phyloP scores from a whole-genome alignment of 2,113 vertebrate genomes.

The Phalacrocorax pelagicus region DNA sequence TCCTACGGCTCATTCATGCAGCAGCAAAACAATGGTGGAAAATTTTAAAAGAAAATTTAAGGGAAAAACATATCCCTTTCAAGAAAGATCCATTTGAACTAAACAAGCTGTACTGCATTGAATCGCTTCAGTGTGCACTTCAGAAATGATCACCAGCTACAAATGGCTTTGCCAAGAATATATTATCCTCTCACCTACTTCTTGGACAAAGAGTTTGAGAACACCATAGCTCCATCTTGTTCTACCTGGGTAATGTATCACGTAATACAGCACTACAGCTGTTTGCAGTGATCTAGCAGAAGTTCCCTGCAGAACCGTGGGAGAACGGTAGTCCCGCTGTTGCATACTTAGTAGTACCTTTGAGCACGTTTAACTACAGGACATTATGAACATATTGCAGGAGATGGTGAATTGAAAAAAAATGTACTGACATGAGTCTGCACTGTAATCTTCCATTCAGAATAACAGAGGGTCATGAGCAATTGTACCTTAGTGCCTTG shows the following conservation, averaged over 20 bases:
- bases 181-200: background rate
- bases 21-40: background rate
- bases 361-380: background rate
- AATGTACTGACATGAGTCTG: background rate
- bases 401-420: background rate
- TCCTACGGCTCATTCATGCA: background rate
- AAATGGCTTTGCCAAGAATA: background rate
- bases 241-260: background rate
- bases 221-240: background rate
- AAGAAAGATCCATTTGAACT: background rate
- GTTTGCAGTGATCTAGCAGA: background rate
- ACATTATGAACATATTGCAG: background rate
- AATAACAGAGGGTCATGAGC: background rate
- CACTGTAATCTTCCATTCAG: background rate
- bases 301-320: background rate
- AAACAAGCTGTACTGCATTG: background rate
- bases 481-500: background rate
- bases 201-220: background rate
- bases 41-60: background rate
- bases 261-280: background rate
- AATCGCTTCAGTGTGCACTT: background rate
- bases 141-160: background rate
- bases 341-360: background rate
- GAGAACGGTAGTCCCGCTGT: fast-evolving
- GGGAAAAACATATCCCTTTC: background rate